These are phyloP conservation scores for Biston stratarius DNA, from an alignment of 2,888 invertebrate genomes.

Conservation along the genomic window DNA sequence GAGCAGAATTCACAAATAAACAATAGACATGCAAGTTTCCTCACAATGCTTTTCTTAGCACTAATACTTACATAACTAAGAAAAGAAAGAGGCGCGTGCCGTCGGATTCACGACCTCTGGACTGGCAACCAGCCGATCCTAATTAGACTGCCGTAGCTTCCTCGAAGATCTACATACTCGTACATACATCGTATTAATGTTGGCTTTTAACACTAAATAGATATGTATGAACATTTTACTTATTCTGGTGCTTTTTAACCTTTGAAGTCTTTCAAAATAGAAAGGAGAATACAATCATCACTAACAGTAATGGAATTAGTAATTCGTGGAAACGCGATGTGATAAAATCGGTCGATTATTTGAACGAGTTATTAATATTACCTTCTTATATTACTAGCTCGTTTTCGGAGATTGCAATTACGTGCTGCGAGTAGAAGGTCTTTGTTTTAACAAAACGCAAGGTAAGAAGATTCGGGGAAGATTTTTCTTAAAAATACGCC, in stretches of 20 bases:
- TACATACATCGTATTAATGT: too few species aligned
- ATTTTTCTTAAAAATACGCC: not conserved
- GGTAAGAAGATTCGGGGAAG: not conserved
- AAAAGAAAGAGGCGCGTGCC: too few species aligned
- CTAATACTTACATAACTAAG: too few species aligned
- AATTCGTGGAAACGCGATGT: constrained; percentile 9
- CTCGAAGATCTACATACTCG: too few species aligned
- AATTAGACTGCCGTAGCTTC: too few species aligned
- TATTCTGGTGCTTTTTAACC: constrained; percentile 2
- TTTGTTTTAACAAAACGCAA: constrained; percentile 21
- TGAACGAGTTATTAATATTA: constrained; percentile 25
- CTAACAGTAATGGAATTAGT: constrained; percentile 20
- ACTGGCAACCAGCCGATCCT: too few species aligned
- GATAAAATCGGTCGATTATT: constrained; percentile 25
- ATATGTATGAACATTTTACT: too few species aligned
- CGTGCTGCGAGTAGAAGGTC: constrained; percentile 10
- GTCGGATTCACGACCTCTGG: too few species aligned
- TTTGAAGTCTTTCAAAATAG: constrained; percentile 11
- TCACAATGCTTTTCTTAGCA: too few species aligned
- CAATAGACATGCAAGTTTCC: too few species aligned
- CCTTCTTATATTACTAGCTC: constrained; percentile 16
- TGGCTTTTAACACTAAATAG: too few species aligned
- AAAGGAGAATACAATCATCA: constrained; percentile 8
- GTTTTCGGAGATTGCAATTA: constrained; percentile 24
- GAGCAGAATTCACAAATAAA: too few species aligned